Evolutionary conservation across 2,797 vertebrate genomes (phyloP).

Genomic region (Acrossocheilus fasciatus): DNA sequence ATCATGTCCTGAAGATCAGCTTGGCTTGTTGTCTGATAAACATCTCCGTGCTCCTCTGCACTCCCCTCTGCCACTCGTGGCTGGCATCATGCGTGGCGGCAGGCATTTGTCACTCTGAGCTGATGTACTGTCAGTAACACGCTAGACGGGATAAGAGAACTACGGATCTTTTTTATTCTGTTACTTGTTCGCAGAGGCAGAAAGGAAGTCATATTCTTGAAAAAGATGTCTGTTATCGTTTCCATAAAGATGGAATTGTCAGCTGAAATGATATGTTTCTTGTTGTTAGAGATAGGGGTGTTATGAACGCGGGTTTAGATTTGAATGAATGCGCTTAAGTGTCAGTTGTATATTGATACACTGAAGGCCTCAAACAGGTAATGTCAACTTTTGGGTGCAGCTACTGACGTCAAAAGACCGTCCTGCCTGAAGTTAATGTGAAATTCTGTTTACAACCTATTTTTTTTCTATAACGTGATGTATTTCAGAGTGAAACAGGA

Average conservation of each 20-base stretch:
- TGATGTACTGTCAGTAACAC: constrained; percentile 74
- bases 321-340: background rate
- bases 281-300: constrained; percentile 13
- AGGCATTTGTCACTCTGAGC: constrained; percentile 75
- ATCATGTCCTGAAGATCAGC: constrained; percentile 64
- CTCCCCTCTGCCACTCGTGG: constrained; percentile 68
- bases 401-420: constrained; percentile 9
- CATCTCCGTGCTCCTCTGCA: constrained; percentile 53
- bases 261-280: constrained; percentile 5
- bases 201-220: constrained; percentile 4
- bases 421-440: background rate
- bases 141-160: constrained; percentile 49
- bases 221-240: constrained; percentile 18
- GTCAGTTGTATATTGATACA: constrained; percentile 11
- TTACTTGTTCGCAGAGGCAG: constrained; percentile 23
- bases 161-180: constrained; percentile 32
- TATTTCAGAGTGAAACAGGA: constrained; percentile 6
- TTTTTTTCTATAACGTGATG: background rate
- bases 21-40: constrained; percentile 71
- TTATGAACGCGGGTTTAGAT: background rate
- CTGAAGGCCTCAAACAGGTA: constrained; percentile 11
- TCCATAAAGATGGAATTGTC: background rate
- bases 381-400: constrained; percentile 13
- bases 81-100: constrained; percentile 74
- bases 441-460: background rate